Conservation (phyloP, 2,113 vertebrate species). For the Takifugu flavidus region DNA sequence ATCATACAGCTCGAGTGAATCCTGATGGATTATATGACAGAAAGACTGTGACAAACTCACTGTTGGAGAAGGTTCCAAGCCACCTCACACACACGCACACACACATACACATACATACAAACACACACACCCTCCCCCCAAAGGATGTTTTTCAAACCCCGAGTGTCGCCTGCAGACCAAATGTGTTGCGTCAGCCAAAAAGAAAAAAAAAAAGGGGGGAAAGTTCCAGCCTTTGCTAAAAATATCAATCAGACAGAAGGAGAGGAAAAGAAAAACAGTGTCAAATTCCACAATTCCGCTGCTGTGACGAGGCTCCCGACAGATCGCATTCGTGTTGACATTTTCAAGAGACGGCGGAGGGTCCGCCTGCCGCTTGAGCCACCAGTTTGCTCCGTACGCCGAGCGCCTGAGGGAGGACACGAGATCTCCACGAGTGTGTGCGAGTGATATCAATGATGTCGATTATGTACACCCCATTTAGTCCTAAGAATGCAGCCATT, state of each 20-base stretch:
- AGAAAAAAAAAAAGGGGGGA: background rate
- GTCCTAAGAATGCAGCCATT: slow-evolving; percentile 59
- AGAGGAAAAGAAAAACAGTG: background rate
- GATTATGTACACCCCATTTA: slow-evolving; percentile 71
- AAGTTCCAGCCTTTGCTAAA: background rate
- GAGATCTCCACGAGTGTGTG: slow-evolving; percentile 6
- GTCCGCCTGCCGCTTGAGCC: slow-evolving; percentile 3
- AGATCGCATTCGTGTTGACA: slow-evolving; percentile 21
- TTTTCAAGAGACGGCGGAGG: slow-evolving; percentile 24
- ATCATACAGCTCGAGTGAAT: slow-evolving; percentile 36
- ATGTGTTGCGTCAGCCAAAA: slow-evolving; percentile 23
- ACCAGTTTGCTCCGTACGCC: slow-evolving; percentile 16
- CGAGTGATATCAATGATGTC: slow-evolving; percentile 50
- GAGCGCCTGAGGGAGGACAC: slow-evolving; percentile 35
- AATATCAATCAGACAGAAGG: background rate
- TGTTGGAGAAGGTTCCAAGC: background rate
- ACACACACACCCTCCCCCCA: background rate
- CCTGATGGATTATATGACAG: slow-evolving; percentile 37
- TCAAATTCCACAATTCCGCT: slow-evolving; percentile 12
- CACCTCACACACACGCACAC: no score
- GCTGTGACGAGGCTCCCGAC: slow-evolving; percentile 3
- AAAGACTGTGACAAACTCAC: slow-evolving; percentile 19
- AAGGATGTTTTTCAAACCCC: slow-evolving; percentile 24
- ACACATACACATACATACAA: no score
- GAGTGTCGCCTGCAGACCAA: slow-evolving; percentile 2